Evolutionary conservation across 1,140 invertebrate genomes (phyloP).

Genomic region (Pectinophora gossypiella): DNA sequence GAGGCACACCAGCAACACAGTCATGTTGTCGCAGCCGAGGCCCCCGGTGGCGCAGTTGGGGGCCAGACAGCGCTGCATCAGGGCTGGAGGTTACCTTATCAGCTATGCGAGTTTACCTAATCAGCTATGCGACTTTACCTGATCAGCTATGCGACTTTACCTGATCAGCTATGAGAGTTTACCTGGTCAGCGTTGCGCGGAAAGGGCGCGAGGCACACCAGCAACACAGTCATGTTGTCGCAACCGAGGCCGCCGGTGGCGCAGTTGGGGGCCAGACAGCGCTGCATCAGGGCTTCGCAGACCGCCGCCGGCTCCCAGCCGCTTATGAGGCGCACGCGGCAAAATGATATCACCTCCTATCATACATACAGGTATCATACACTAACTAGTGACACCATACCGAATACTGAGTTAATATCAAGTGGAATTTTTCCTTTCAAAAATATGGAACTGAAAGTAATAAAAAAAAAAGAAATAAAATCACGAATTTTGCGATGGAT

Average conservation of each 20-base stretch:
- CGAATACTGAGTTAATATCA: no score
- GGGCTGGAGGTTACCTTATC: conserved; percentile 97
- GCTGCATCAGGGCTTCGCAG: conserved; percentile 96
- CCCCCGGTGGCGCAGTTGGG: conserved; percentile 97
- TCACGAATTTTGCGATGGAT: no score
- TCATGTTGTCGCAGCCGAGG: conserved; percentile 99
- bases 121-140: conserved; percentile 23
- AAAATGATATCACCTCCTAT: conserved; percentile 95
- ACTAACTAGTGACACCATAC: no score
- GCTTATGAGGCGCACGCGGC: conserved; percentile 86
- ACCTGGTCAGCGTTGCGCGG: conserved; percentile 34
- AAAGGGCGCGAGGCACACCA: conserved; percentile 87
- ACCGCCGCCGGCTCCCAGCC: conserved; percentile 94
- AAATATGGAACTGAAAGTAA: no score
- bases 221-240: conserved; percentile 98
- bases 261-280: conserved; percentile 96
- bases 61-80: conserved; percentile 95
- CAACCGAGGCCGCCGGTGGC: conserved; percentile 97
- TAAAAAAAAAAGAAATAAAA: no score
- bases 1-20: conserved; percentile 91
- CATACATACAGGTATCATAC: no score
- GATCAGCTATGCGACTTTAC: no score
- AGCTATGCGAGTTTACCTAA: conserved; percentile 31
- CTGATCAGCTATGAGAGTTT: conserved; percentile 23
- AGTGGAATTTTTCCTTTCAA: no score